A percentile compares a stretch with the other conserved stretches of the same genome.
Evolutionary conservation across 2,888 invertebrate genomes (phyloP).

Genomic region (Odontocerum albicorne): DNA sequence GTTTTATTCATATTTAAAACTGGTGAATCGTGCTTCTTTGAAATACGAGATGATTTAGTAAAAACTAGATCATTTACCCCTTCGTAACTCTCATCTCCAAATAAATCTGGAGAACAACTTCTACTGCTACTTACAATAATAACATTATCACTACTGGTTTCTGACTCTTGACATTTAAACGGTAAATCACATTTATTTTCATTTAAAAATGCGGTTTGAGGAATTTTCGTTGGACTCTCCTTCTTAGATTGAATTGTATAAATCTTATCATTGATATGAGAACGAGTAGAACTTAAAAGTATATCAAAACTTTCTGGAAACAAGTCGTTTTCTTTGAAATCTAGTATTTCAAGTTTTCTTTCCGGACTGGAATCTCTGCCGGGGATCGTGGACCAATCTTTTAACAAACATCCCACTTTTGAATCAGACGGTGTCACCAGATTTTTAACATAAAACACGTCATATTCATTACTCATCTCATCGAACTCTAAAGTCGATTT

Average conservation of each 20-base stretch:
- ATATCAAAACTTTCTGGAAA: slow-evolving; percentile 48
- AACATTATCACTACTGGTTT: background rate
- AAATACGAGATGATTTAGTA: too few species aligned
- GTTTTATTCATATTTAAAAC: too few species aligned
- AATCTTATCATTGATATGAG: slow-evolving; percentile 8
- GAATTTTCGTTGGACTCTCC: slow-evolving; percentile 6
- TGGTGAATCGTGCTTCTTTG: too few species aligned
- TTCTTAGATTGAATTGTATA: background rate
- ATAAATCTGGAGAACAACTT: slow-evolving; percentile 53
- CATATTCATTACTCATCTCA: slow-evolving; percentile 40
- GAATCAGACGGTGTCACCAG: slow-evolving; percentile 49
- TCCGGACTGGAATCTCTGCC: slow-evolving; percentile 63
- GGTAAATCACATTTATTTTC: too few species aligned
- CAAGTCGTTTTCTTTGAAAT: slow-evolving; percentile 44
- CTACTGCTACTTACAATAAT: slow-evolving; percentile 37
- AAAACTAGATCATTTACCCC: slow-evolving; percentile 17
- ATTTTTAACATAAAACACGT: slow-evolving; percentile 51
- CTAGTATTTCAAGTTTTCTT: slow-evolving; percentile 38
- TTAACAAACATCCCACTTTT: slow-evolving; percentile 56
- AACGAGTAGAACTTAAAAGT: slow-evolving; percentile 45
- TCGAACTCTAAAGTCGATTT: slow-evolving; percentile 21
- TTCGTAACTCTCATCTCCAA: slow-evolving; percentile 48
- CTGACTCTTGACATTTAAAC: too few species aligned
- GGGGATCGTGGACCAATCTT: slow-evolving; percentile 63
- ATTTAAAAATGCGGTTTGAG: too few species aligned